A percentile compares a stretch with the other conserved stretches of the same genome.
Conservation (phyloP, 2,888 invertebrate species). For the Dioctria rufipes region DNA sequence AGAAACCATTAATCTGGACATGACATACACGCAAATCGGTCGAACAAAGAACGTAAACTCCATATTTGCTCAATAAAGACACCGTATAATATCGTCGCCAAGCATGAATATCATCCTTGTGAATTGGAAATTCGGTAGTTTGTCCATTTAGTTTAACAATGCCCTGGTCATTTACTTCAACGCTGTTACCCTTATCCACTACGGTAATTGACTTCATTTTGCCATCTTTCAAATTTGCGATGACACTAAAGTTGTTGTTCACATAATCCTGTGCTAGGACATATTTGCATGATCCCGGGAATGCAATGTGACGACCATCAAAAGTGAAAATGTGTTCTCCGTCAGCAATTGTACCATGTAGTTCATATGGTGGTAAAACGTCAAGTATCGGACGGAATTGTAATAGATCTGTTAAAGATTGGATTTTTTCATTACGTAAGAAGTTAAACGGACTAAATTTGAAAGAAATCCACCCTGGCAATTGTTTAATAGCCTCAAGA, state of each 20-base stretch:
- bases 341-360: conserved; percentile 81
- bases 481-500: conserved; percentile 69
- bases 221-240: conserved; percentile 81
- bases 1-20: conserved; percentile 85
- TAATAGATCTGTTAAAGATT: conserved; percentile 70
- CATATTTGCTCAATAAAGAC: conserved; percentile 76
- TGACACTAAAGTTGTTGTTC: conserved; percentile 88
- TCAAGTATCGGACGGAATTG: conserved; percentile 75
- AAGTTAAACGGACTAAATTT: conserved; percentile 77
- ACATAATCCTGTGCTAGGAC: conserved; percentile 87
- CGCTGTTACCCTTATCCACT: conserved; percentile 77
- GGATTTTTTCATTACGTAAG: conserved; percentile 75
- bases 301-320: conserved; percentile 85
- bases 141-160: conserved; percentile 79
- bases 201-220: conserved; percentile 78
- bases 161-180: conserved; percentile 78
- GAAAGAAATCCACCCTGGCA: conserved; percentile 75
- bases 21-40: conserved; percentile 79
- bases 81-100: conserved; percentile 76
- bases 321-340: conserved; percentile 91
- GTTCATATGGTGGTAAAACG: conserved; percentile 78
- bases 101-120: conserved; percentile 75
- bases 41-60: conserved; percentile 77
- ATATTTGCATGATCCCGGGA: conserved; percentile 89
- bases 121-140: conserved; percentile 79